Conservation (phyloP, 2,797 vertebrate species). For the Phyllotis vaccarum region DNA sequence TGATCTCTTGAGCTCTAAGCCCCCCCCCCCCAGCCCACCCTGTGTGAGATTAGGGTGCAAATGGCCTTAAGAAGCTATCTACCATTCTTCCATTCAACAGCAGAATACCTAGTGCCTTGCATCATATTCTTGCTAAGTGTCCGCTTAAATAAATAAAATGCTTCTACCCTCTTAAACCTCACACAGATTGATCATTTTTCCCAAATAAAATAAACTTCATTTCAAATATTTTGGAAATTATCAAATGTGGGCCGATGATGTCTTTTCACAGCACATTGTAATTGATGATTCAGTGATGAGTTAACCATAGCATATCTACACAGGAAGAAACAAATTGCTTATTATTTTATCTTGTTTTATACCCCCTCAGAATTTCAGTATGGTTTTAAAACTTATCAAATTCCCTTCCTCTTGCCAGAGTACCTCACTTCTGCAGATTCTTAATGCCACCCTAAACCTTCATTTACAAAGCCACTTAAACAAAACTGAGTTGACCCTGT, state of each 20-base stretch:
- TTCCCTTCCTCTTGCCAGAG: background rate
- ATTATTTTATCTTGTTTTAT: conserved; percentile 29
- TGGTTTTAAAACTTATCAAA: conserved; percentile 45
- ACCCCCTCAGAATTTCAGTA: background rate
- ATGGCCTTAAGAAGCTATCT: background rate
- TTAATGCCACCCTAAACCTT: background rate
- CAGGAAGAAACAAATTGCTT: background rate
- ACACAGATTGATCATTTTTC: background rate
- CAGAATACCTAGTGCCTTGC: background rate
- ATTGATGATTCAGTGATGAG: background rate
- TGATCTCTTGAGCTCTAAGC: background rate
- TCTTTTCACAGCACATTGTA: background rate
- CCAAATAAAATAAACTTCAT: background rate
- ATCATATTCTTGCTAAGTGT: conserved; percentile 16
- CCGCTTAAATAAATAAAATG: conserved; percentile 15
- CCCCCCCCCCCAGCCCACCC: too few relatives aligned
- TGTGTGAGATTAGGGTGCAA: background rate
- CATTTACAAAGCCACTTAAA: background rate
- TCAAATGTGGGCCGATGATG: background rate
- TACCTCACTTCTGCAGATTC: conserved; percentile 38
- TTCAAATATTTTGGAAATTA: conserved; percentile 18
- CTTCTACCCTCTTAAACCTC: background rate
- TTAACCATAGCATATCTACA: background rate
- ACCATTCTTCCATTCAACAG: background rate
- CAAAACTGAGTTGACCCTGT: conserved; percentile 66